These are phyloP conservation scores for Serrognathus titanus DNA, from an alignment of 2,888 invertebrate species.

Conservation along the genomic window DNA sequence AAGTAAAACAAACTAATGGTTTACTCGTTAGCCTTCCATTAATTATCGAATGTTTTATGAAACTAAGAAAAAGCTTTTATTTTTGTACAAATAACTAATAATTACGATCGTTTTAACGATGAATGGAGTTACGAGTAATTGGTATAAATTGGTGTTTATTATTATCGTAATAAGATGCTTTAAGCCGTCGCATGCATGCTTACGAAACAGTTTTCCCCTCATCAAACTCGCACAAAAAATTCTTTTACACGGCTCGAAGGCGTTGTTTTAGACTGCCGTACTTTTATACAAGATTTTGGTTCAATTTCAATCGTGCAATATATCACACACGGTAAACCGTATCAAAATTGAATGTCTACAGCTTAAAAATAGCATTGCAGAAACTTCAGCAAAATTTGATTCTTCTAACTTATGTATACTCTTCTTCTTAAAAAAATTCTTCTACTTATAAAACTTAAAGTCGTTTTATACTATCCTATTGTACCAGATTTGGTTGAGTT, in stretches of 20 bases:
- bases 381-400: too few relatives aligned
- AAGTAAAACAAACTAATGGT: not conserved
- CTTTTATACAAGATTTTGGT: too few relatives aligned
- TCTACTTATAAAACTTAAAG: too few relatives aligned
- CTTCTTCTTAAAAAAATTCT: too few relatives aligned
- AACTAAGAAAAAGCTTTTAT: slow-evolving; percentile 3
- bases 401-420: too few relatives aligned
- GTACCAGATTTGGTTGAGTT: too few relatives aligned
- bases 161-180: slow-evolving; percentile 10
- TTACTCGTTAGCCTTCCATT: not conserved
- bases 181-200: not conserved
- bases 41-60: not conserved
- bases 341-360: too few relatives aligned
- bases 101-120: slow-evolving; percentile 2
- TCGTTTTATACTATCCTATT: too few relatives aligned
- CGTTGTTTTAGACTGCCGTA: too few relatives aligned
- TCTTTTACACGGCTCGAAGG: not conserved
- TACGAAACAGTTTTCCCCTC: slow-evolving; percentile 1
- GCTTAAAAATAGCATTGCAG: too few relatives aligned
- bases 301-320: too few relatives aligned
- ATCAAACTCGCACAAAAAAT: slow-evolving; percentile 9
- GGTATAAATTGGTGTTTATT: slow-evolving; percentile 9
- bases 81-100: not conserved
- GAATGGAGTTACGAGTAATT: slow-evolving; percentile 11
- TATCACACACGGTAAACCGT: too few relatives aligned